Evolutionary conservation across 2,888 invertebrate genomes (phyloP).

Genomic region (Leptopilina myrica): DNA sequence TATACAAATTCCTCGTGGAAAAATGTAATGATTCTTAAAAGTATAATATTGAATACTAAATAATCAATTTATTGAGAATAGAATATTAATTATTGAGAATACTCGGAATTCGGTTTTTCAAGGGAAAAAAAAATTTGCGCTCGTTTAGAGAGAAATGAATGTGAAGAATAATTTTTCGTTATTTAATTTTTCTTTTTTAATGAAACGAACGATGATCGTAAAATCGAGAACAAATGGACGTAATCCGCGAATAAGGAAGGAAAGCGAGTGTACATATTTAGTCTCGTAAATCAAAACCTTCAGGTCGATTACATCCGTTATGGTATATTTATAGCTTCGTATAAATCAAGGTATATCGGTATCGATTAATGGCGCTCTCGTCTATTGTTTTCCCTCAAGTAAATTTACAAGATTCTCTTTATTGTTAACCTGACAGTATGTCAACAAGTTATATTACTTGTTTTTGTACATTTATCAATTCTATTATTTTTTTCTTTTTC

Average conservation of each 20-base stretch:
- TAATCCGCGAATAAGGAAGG: background rate
- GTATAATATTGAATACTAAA: no score
- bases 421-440: background rate
- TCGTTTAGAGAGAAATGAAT: no score
- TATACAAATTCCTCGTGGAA: no score
- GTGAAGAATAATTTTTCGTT: no score
- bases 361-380: background rate
- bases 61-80: no score
- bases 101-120: no score
- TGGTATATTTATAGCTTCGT: conserved; percentile 17
- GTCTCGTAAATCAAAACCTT: background rate
- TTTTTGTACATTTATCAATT: background rate
- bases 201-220: background rate
- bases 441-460: background rate
- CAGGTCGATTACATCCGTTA: conserved; percentile 6
- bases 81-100: no score
- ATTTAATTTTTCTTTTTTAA: background rate
- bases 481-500: no score
- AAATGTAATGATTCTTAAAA: no score
- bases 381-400: background rate
- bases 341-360: background rate
- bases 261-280: background rate
- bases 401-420: background rate
- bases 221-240: background rate
- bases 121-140: no score